Conservation (phyloP, 2,888 invertebrate species). For the Drosophila cognata region DNA sequence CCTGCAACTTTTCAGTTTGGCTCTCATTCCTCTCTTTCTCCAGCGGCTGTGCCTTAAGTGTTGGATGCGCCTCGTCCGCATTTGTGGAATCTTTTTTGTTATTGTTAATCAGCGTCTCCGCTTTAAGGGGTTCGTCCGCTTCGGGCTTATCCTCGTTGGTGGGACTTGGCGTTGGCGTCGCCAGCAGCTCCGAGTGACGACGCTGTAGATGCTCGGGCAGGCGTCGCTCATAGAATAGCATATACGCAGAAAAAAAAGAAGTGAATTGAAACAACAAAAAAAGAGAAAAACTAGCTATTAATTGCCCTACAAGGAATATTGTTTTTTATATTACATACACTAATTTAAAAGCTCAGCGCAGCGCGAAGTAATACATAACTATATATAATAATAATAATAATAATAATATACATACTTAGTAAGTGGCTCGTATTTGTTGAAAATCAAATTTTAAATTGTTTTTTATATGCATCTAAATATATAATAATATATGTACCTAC, state of each 20-base stretch:
- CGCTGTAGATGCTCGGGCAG: constrained; percentile 84
- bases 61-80: constrained; percentile 7
- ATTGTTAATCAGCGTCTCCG: constrained; percentile 23
- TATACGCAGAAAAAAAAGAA: constrained; percentile 93
- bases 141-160: constrained; percentile 65
- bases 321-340: constrained; percentile 66
- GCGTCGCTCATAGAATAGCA: constrained; percentile 97
- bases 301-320: constrained; percentile 60
- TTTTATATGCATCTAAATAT: constrained; percentile 54
- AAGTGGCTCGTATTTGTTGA: constrained; percentile 68
- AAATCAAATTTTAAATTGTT: constrained; percentile 73
- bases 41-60: not conserved
- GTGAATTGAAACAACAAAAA: constrained; percentile 18
- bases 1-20: constrained; percentile 7
- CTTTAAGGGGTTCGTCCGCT: constrained; percentile 27
- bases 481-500: constrained; percentile 30
- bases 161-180: constrained; percentile 72
- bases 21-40: constrained; percentile 6
- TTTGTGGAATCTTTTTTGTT: constrained; percentile 22
- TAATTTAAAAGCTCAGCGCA: constrained; percentile 65
- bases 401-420: constrained; percentile 53
- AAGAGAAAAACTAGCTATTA: constrained; percentile 56
- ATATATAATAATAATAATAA: constrained; percentile 40
- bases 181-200: constrained; percentile 82
- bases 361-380: constrained; percentile 48